Base-by-base conservation (phyloP, 64 coral and sea anemone species). In the Actinia equina region DNA sequence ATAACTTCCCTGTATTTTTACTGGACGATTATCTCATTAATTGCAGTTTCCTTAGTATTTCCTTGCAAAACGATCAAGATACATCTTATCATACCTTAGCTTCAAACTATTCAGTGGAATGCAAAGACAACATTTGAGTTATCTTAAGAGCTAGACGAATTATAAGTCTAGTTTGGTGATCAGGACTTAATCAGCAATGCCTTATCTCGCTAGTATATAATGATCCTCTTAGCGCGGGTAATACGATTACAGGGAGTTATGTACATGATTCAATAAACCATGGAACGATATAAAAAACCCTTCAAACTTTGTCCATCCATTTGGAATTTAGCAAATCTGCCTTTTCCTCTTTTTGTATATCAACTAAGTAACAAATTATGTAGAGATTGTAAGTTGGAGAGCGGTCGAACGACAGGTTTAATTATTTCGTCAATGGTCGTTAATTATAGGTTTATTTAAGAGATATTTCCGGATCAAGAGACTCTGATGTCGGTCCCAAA, bases 211-310 rank as follows among this genome's bases (percentile, higher is more conserved):
- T 13, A 14, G 26, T 74, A 74, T 65, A 65, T 22, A 23, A 65
- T 74, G 42, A 74, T 74, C 69, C 69, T 74, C 69, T 74, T 74
- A 74, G 69, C 69, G 27, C n/a, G n/a, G n/a, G 26, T 74, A 3
- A 41, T 74, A 74, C 27, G 13, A 74, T 74, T 74, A 74, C n/a
- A 30, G 69, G 22, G 20, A 65, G 20, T 37, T 71, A 37, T 27
- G 26, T 71, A 71, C 25, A 71, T 7, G 69, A 67, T 67, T 67
- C 30, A 37, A 0, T 37, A 37, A 67, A 67, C 17, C n/a, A n/a
- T 20, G 19, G 30, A 26, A 23, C 63, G n/a, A 5, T 8, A n/a
- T 6, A 67, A 37, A 37, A 67, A 67, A 23, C 63, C 25, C 20
- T 1, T 60, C 7, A 67, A 67, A 23, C 22, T 20, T 71, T 14